Evolutionary conservation across 2,113 vertebrate species (phyloP).

Genomic region (Lophochroa leadbeateri): DNA sequence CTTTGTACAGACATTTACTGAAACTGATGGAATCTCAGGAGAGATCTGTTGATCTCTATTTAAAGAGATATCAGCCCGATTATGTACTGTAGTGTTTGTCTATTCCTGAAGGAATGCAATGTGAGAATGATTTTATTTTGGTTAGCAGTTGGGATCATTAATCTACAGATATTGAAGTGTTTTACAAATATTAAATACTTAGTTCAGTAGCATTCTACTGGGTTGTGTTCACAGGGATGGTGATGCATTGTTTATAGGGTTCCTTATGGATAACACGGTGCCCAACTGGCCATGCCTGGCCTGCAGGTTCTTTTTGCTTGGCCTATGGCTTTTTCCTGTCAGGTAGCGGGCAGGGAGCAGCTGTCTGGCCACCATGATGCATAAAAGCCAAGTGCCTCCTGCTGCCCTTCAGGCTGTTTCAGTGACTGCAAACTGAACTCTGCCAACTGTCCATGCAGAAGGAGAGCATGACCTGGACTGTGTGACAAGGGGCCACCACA

Average conservation of each 20-base stretch:
- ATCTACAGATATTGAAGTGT: not conserved
- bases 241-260: not conserved
- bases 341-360: not conserved
- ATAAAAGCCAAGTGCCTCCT: not conserved
- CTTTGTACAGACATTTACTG: conserved; percentile 22
- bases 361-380: not conserved
- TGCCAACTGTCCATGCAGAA: not conserved
- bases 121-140: not conserved
- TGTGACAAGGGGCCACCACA: not conserved
- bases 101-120: not conserved
- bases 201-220: not conserved
- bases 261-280: not conserved
- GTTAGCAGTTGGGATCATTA: not conserved
- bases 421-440: not conserved
- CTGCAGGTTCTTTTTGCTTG: not conserved
- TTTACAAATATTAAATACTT: not conserved
- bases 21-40: not conserved
- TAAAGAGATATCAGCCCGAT: not conserved
- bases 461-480: not conserved
- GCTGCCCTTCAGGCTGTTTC: not conserved
- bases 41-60: conserved; percentile 8
- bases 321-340: not conserved
- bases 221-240: not conserved
- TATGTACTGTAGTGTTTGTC: not conserved
- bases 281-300: not conserved